Base-by-base conservation (phyloP, 1,140 invertebrate genomes). In the Centruroides vittatus region DNA sequence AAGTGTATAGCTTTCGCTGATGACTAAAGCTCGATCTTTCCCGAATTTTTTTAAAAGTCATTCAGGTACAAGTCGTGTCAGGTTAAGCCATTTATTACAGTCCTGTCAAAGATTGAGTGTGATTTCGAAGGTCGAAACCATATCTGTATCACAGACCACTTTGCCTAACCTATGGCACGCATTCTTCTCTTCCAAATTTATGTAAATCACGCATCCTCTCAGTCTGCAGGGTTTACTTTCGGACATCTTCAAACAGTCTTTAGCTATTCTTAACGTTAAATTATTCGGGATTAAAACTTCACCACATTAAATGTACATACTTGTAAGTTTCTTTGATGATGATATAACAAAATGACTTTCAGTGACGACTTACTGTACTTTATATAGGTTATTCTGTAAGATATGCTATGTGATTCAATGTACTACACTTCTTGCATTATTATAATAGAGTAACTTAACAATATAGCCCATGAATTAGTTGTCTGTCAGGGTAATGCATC, bases 181-280 rank as follows among this genome's bases (percentile, higher is more conserved):
- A 48, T 58, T 36, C 47, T 61, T 61, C 41, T 41, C 62, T 57
- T 74, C 70, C 47, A 73, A 66, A 62, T 70, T 71, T 35, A 75
- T 68, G 47, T 70, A 67, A 47, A 75, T 65, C 5, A 71, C 74
- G 58, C 71, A 72, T 23, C 72, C 72, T 51, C 80, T 74, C 4
- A 89, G 80, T 59, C 88, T 88, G 70, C 87, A 91, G 23, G 88
- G 88, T 73, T 92, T 88, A 46, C 81, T 81, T 70, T 89, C 87
- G 1, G 88, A 86, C 77, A 87, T 82, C 10, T 80, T 79, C 51
- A 89, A 76, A 35, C 88, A 83, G 70, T 89, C 84, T 62, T 81
- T 76, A 12, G 87, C 82, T 59, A 89, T 84, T 67, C 84, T 76
- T 47, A 81, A 79, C 47, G 88, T 78, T 50, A 91, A 79, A 72